Conservation (phyloP, 2,113 vertebrate genomes). For the Vombatus ursinus region DNA sequence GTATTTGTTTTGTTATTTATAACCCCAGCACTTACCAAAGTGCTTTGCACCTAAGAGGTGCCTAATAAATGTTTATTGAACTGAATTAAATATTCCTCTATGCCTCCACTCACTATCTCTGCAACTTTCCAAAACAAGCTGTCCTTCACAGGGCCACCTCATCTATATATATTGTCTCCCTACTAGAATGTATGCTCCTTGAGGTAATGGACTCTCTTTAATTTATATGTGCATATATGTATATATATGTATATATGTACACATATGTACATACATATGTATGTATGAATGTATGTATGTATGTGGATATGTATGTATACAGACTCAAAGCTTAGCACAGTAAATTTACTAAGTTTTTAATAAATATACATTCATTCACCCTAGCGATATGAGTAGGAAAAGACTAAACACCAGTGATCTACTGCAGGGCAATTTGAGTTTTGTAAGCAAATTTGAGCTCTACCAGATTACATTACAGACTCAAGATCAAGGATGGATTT, state of each 20-base stretch:
- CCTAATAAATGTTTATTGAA: neutral
- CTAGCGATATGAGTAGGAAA: neutral
- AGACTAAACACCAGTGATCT: neutral
- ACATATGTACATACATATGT: too few relatives aligned
- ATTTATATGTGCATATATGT: too few relatives aligned
- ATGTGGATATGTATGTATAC: too few relatives aligned
- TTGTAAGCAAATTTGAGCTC: neutral
- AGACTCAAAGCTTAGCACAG: neutral
- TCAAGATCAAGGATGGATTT: neutral
- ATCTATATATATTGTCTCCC: too few relatives aligned
- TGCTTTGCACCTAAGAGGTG: neutral
- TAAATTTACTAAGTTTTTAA: too few relatives aligned
- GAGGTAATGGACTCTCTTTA: too few relatives aligned
- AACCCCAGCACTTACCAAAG: neutral
- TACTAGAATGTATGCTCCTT: too few relatives aligned
- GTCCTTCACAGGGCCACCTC: too few relatives aligned
- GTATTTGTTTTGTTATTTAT: neutral
- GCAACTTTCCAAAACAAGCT: neutral
- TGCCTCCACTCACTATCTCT: neutral
- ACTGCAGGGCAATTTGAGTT: neutral
- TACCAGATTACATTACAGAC: neutral
- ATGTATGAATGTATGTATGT: too few relatives aligned
- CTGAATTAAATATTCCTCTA: neutral
- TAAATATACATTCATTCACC: neutral
- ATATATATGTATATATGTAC: too few relatives aligned